Base-by-base conservation (phyloP, 1,140 invertebrate genomes). In the Bombus polaris region DNA sequence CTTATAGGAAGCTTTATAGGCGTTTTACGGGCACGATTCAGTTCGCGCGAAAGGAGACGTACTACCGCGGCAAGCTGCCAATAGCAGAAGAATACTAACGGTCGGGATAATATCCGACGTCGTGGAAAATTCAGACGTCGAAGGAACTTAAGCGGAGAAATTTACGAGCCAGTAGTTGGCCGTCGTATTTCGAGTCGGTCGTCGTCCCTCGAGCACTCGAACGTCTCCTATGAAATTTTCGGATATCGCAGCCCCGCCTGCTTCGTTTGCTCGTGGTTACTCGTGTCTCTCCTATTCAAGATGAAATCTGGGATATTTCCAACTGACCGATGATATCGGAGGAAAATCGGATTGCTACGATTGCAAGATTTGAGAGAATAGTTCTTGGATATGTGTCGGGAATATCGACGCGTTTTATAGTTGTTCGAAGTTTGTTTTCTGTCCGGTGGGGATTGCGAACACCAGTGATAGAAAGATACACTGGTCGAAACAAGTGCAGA, bases 41-140 rank as follows among this genome's bases (percentile, higher is more conserved):
- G 62, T 39, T 22, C 62, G 15, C 68, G 68, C 62, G 35, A 47
- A 57, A 65, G 37, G 73, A 76, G 44, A 78, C n/a, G 53, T 70
- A 70, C n/a, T 25, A 12, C 44, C 32, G 28, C 42, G 81, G 73
- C 83, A 37, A 39, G 22, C 66, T 62, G 66, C 66, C 83, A 80
- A 72, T 44, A 80, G 32, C 73, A 47, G n/a, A 66, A 53, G 44
- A 15, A 78, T 71, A 71, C 75, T 71, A 84, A 78, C 75, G 65
- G 44, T 25, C n/a, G 9, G 53, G 66, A 79, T 85, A 57, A 81
- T 80, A 74, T 74, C 53, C 78, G 83, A 81, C 77, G 83, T 85
- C 57, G 66, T 35, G 77, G 77, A 85, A 85, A 85, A 85, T 85
- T 85, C 77, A 37, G 32, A 66, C 68, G 42, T 66, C 77, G 83